A percentile compares a stretch with the other conserved stretches of the same genome.
These are phyloP conservation scores for Nudaria mundana DNA, from an alignment of 2,888 invertebrate genomes.

Conservation along the genomic window DNA sequence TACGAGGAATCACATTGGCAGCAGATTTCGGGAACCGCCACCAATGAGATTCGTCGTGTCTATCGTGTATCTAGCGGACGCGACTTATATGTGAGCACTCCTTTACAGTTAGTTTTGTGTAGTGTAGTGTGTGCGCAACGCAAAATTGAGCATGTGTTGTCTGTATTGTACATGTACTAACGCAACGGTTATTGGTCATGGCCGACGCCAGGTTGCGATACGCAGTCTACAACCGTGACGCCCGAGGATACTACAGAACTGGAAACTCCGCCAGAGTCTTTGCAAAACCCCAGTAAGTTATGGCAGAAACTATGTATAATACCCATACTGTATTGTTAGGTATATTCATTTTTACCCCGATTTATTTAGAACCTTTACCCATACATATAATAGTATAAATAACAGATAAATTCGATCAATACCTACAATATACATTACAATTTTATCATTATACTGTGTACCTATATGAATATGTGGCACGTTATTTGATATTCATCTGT, in stretches of 20 bases:
- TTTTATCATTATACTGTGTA: no score
- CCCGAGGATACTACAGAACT: conserved; percentile 37
- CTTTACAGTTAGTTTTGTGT: no score
- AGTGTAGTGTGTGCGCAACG: conserved; percentile 26
- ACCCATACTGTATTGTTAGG: neutral
- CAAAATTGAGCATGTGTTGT: conserved; percentile 36
- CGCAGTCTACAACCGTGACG: conserved; percentile 45
- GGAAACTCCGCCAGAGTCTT: conserved; percentile 40
- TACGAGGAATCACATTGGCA: no score
- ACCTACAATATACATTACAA: no score
- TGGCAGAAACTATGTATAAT: conserved; percentile 16
- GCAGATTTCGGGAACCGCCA: no score
- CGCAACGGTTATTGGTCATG: conserved; percentile 48
- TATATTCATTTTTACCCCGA: neutral
- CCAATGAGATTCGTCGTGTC: no score
- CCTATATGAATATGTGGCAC: no score
- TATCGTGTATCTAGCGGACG: no score
- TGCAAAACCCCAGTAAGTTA: conserved; percentile 52
- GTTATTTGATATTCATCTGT: neutral
- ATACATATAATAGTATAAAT: no score
- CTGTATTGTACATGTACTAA: conserved; percentile 58
- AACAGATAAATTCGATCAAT: no score
- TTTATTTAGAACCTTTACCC: neutral
- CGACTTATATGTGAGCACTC: no score
- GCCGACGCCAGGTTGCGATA: conserved; percentile 48